Base-by-base conservation (phyloP, 2,113 vertebrate genomes). In the Numida meleagris region DNA sequence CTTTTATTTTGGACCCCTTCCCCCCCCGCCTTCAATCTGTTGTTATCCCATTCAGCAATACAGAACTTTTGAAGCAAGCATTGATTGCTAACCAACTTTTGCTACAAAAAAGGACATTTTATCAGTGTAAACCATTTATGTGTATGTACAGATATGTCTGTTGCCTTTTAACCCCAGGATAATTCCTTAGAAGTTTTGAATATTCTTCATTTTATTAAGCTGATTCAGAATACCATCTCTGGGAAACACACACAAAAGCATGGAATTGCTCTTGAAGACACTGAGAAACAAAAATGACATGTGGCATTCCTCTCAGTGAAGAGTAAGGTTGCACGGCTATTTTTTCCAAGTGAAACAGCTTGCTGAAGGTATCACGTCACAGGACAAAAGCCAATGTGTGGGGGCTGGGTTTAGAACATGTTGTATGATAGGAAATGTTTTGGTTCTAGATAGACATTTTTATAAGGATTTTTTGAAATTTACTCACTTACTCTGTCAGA, bases 191-290 rank as follows among this genome's bases (percentile, higher is more conserved):
- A 85, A 67, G 43, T 61, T 86, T 67, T 89, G 40, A 63, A 83
- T 82, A 72, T 82, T 87, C 62, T 66, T 94, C 33, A 63, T 92
- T 94, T 82, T 59, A 63, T 65, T 74, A 68, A 86, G 82, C 72
- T 74, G 84, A 86, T 85, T 91, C 89, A 81, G 85, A 88, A 77
- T 71, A 53, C 20, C 76, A 51, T 78, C 65, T 91, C 67, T 95
- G 89, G 85, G 87, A 95, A 96, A 95, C 95, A 17, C 59, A 74
- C 38, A 14, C 42, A 34, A 82, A 89, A 94, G 82, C 89, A 95
- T 93, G 89, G 95, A 97, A 94, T 93, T 80, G 79, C 82, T 38
- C 82, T 88, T 76, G 55, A 86, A 96, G 92, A 96, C 77, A 89
- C 81, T 88, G 89, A 93, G 86, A 94, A 79, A 40, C 59, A 93